These are phyloP conservation scores for Electrona antarctica DNA, from an alignment of 2,113 vertebrate species.

Conservation along the genomic window DNA sequence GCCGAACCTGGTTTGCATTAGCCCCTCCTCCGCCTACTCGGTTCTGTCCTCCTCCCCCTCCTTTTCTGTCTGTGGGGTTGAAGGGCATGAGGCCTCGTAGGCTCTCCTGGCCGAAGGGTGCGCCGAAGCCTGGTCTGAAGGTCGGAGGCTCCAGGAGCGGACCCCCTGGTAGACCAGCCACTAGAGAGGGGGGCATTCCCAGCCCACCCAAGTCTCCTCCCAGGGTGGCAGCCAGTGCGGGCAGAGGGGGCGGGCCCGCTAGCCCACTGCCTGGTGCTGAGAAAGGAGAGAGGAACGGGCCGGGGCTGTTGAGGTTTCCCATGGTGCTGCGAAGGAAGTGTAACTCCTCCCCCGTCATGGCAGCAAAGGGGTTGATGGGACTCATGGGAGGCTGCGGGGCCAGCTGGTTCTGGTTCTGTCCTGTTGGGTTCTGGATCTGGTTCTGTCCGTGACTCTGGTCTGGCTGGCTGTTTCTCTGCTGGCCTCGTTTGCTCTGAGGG, in stretches of 20 bases:
- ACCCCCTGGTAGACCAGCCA: conserved; percentile 85
- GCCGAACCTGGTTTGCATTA: conserved; percentile 78
- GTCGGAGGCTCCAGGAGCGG: conserved; percentile 87
- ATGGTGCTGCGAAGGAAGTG: conserved; percentile 86
- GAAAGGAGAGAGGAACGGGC: conserved; percentile 89
- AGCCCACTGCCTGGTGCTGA: conserved; percentile 86
- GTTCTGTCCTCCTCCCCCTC: conserved; percentile 55
- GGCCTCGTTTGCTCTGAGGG: conserved; percentile 89
- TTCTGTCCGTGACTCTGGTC: background rate
- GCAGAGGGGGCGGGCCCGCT: conserved; percentile 88
- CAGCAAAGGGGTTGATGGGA: conserved; percentile 75
- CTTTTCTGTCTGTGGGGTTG: conserved; percentile 83
- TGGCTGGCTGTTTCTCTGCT: conserved; percentile 78
- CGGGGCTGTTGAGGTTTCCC: conserved; percentile 83
- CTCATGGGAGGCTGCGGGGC: conserved; percentile 69
- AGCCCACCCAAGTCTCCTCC: conserved; percentile 85
- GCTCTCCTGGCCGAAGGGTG: conserved; percentile 82
- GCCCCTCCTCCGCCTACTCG: conserved; percentile 72
- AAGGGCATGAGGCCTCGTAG: conserved; percentile 85
- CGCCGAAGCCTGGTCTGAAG: conserved; percentile 86
- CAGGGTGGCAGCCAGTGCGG: conserved; percentile 87
- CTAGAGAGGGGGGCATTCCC: conserved; percentile 81
- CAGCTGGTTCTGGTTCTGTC: conserved; percentile 56
- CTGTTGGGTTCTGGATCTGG: conserved; percentile 52
- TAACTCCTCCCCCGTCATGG: conserved; percentile 86